A percentile compares a stretch with the other conserved stretches of the same genome.
phyloP scores from a whole-genome alignment of 2,888 invertebrate genomes.

The Stramonita haemastoma region DNA sequence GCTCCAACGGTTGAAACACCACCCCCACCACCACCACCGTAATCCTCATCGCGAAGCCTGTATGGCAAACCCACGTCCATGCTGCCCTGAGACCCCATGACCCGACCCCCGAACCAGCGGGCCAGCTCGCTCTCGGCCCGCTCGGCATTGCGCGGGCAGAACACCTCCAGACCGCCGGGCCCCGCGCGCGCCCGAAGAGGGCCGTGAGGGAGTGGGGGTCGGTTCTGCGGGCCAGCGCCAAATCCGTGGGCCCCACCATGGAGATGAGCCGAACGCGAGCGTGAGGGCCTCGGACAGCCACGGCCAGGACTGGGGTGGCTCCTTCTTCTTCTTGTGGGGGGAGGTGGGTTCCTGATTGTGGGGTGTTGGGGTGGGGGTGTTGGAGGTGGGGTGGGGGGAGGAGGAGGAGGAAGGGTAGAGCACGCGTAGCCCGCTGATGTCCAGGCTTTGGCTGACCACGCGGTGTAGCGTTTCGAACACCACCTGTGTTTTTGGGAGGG shows the following conservation, averaged over 20 bases:
- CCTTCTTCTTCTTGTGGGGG: slow-evolving; percentile 42
- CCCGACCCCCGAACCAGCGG: slow-evolving; percentile 74
- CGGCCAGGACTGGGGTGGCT: slow-evolving; percentile 69
- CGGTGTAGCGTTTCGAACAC: slow-evolving; percentile 2
- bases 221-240: slow-evolving; percentile 67
- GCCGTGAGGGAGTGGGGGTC: slow-evolving; percentile 75
- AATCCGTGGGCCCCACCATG: slow-evolving; percentile 73
- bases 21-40: neutral
- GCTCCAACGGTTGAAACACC: neutral
- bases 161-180: slow-evolving; percentile 70
- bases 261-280: slow-evolving; percentile 54
- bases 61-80: slow-evolving; percentile 69
- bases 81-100: slow-evolving; percentile 63
- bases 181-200: slow-evolving; percentile 69
- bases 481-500: too few species aligned
- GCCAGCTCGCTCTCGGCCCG: slow-evolving; percentile 61
- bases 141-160: slow-evolving; percentile 69
- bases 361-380: slow-evolving; percentile 6
- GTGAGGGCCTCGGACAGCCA: slow-evolving; percentile 70
- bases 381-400: slow-evolving; percentile 45
- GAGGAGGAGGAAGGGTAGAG: slow-evolving; percentile 21
- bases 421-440: slow-evolving; percentile 33
- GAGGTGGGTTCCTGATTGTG: slow-evolving; percentile 48
- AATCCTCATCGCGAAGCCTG: slow-evolving; percentile 55
- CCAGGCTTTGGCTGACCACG: slow-evolving; percentile 19